These are phyloP conservation scores for Cyanoliseus patagonus DNA, from an alignment of 2,113 vertebrate genomes.

Conservation along the genomic window DNA sequence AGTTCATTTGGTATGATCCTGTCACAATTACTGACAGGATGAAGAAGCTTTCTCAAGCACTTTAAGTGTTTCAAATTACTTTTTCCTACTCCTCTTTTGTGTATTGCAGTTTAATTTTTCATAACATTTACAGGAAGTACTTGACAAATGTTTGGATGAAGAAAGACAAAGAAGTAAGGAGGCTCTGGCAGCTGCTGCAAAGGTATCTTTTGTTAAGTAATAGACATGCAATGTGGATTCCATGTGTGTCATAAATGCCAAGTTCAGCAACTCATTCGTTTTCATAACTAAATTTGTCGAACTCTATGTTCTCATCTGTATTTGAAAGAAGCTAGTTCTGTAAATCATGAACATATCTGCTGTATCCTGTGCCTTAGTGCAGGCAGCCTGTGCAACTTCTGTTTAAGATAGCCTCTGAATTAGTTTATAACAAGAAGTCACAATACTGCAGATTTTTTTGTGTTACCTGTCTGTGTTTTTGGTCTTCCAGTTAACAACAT, in stretches of 20 bases:
- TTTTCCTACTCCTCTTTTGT: neutral
- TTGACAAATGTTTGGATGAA: constrained; percentile 75
- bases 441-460: neutral
- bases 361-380: neutral
- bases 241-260: neutral
- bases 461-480: neutral
- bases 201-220: constrained; percentile 64
- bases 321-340: neutral
- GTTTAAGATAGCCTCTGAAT: neutral
- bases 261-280: neutral
- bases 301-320: neutral
- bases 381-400: neutral
- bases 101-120: neutral
- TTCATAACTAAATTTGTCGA: neutral
- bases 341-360: neutral
- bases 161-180: constrained; percentile 74
- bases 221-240: neutral
- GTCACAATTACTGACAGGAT: neutral
- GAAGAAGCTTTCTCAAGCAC: neutral
- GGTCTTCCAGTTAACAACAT: neutral
- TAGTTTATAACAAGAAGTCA: neutral
- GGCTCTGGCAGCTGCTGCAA: constrained; percentile 60
- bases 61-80: neutral
- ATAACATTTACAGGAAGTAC: constrained; percentile 65
- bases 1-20: neutral